Evolutionary conservation across 2,888 invertebrate species (phyloP).

Genomic region (Lamproptera curius): DNA sequence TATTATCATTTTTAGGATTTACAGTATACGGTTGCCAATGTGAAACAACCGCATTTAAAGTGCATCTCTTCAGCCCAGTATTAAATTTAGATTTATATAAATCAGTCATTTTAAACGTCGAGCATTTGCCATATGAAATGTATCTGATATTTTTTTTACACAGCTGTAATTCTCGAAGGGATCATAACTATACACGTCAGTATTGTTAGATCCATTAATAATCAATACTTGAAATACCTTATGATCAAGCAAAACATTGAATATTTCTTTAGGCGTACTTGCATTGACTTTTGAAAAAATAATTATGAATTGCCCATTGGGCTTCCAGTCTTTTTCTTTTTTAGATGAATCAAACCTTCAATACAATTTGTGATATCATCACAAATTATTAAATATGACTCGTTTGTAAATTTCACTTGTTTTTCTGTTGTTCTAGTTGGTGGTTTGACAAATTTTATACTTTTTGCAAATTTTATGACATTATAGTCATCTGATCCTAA

Average conservation of each 20-base stretch:
- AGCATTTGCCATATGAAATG: slow-evolving; percentile 42
- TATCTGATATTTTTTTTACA: slow-evolving; percentile 46
- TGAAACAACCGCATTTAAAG: slow-evolving; percentile 36
- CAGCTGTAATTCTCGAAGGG: slow-evolving; percentile 51
- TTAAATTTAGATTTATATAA: slow-evolving; percentile 39
- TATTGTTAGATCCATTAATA: slow-evolving; percentile 34
- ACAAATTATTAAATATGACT: slow-evolving; percentile 9
- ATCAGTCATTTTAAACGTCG: slow-evolving; percentile 21
- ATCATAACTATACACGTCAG: slow-evolving; percentile 47
- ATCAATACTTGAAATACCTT: slow-evolving; percentile 40
- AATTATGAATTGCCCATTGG: slow-evolving; percentile 11
- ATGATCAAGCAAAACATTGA: slow-evolving; percentile 36
- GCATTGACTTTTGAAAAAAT: slow-evolving; percentile 7
- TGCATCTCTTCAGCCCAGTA: slow-evolving; percentile 44
- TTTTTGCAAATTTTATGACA: slow-evolving; percentile 5
- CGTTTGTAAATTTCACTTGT: slow-evolving; percentile 1
- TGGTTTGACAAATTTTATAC: background rate
- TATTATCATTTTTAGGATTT: slow-evolving; percentile 24
- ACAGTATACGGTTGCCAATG: slow-evolving; percentile 48
- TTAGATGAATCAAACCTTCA: slow-evolving; percentile 2
- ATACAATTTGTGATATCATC: background rate
- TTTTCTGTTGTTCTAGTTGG: slow-evolving; percentile 4
- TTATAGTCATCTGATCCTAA: slow-evolving; percentile 3
- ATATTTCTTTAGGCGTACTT: slow-evolving; percentile 28
- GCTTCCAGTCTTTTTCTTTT: slow-evolving; percentile 8